Evolutionary conservation across 2,888 invertebrate genomes (phyloP).

Genomic region (Keiferia lycopersicella): DNA sequence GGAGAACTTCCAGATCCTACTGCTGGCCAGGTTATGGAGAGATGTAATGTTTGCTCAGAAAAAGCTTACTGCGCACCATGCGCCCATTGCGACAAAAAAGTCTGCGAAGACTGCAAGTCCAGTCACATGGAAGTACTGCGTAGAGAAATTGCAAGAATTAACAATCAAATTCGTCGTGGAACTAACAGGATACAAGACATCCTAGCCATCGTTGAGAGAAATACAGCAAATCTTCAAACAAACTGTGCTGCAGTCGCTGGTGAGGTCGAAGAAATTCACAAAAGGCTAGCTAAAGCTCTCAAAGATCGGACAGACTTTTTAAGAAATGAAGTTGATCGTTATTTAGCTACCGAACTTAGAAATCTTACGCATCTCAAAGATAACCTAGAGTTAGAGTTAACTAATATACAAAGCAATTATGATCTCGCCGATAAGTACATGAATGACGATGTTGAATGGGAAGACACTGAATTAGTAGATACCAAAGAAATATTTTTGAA

Average conservation of each 20-base stretch:
- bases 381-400: slow-evolving; percentile 96
- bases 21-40: slow-evolving; percentile 95
- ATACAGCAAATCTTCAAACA: slow-evolving; percentile 91
- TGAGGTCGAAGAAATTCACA: slow-evolving; percentile 96
- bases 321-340: slow-evolving; percentile 95
- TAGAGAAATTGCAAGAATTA: slow-evolving; percentile 93
- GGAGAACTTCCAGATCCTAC: slow-evolving; percentile 95
- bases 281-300: slow-evolving; percentile 91
- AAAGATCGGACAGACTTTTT: slow-evolving; percentile 94
- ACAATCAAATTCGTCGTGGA: slow-evolving; percentile 94
- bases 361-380: slow-evolving; percentile 93
- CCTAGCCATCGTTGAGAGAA: slow-evolving; percentile 91
- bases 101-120: slow-evolving; percentile 97
- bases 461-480: slow-evolving; percentile 95
- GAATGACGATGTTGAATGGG: slow-evolving; percentile 94
- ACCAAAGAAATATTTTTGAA: slow-evolving; percentile 98
- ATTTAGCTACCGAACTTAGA: slow-evolving; percentile 92
- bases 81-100: slow-evolving; percentile 98
- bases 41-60: slow-evolving; percentile 96
- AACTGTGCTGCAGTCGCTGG: slow-evolving; percentile 95
- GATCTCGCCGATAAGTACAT: slow-evolving; percentile 97
- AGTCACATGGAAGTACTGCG: slow-evolving; percentile 98
- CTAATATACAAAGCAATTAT: slow-evolving; percentile 97
- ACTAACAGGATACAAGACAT: slow-evolving; percentile 94
- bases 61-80: slow-evolving; percentile 94